Evolutionary conservation across 92 coral and sea anemone genomes (phyloP).

Genomic region (Siderastrea siderea): DNA sequence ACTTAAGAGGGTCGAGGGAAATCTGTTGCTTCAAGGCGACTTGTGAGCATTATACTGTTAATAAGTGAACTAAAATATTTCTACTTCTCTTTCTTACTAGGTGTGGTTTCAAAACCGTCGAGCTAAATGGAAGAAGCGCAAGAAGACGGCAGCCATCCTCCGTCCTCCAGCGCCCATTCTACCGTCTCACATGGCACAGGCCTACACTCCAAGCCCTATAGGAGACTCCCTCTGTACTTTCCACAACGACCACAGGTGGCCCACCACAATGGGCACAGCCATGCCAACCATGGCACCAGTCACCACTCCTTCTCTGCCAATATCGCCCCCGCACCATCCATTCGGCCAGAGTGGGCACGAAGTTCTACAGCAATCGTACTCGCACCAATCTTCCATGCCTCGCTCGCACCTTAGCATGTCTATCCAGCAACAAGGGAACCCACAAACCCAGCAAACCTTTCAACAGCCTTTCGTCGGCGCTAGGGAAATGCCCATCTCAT

Average conservation of each 20-base stretch:
- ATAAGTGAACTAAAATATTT: not conserved
- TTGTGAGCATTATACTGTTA: not conserved
- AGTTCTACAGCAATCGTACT: conserved; percentile 91
- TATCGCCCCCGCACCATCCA: conserved; percentile 94
- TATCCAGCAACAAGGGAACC: conserved; percentile 88
- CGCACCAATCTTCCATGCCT: conserved; percentile 91
- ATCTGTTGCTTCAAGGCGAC: not conserved
- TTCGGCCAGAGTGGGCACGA: conserved; percentile 97
- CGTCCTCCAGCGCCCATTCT: conserved; percentile 99
- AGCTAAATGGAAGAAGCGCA: conserved; percentile 99
- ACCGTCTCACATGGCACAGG: conserved; percentile 99
- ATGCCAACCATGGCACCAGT: conserved; percentile 99
- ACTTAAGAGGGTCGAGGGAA: not conserved
- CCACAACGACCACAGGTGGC: conserved; percentile 99
- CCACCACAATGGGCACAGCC: conserved; percentile 92
- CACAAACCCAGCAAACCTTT: conserved; percentile 85
- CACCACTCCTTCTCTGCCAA: conserved; percentile 89
- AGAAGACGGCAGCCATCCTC: conserved; percentile 97
- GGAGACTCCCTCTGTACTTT: conserved; percentile 94
- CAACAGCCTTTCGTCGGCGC: conserved; percentile 86
- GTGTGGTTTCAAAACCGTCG: conserved; percentile 99
- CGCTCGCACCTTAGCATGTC: conserved; percentile 92
- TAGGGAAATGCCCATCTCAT: conserved; percentile 99
- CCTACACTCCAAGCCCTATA: conserved; percentile 94
- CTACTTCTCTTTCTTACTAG: conserved; percentile 29